phyloP scores from a whole-genome alignment of 2,113 vertebrate species.

The Cavia porcellus region DNA sequence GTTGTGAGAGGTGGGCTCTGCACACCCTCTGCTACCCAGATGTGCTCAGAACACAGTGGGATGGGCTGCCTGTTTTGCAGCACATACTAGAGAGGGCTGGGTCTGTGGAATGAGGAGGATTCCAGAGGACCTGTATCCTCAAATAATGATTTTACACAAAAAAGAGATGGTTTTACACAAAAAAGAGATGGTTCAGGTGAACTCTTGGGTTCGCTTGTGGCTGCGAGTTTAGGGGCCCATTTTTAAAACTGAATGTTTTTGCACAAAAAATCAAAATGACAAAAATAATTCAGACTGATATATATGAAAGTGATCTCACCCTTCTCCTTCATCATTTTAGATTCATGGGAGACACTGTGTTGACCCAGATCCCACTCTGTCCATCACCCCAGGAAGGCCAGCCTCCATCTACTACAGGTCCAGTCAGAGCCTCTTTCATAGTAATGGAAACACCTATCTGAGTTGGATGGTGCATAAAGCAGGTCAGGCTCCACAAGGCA shows the following conservation, averaged over 20 bases:
- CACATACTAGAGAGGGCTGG: not conserved
- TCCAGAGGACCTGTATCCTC: no score
- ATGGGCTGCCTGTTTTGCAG: no score
- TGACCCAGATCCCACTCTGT: not conserved
- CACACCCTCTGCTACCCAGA: not conserved
- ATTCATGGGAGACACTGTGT: rapidly evolving
- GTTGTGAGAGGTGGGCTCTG: not conserved
- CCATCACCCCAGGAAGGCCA: not conserved
- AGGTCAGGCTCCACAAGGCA: not conserved
- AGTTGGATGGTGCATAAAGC: not conserved
- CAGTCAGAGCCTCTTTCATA: not conserved
- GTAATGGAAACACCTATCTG: not conserved
- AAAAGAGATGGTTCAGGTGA: no score
- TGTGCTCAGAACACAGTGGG: not conserved
- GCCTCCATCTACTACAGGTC: not conserved
- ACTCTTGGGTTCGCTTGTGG: no score
- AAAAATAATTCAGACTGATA: no score
- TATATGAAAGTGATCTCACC: no score
- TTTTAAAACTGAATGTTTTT: no score
- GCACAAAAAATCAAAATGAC: no score
- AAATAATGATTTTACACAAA: no score
- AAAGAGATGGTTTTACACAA: no score
- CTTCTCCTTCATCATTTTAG: not conserved
- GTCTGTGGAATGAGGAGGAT: not conserved
- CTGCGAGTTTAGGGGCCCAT: no score